These are phyloP conservation scores for Dermolepida albohirtum DNA, from an alignment of 2,888 invertebrate species.

Conservation along the genomic window DNA sequence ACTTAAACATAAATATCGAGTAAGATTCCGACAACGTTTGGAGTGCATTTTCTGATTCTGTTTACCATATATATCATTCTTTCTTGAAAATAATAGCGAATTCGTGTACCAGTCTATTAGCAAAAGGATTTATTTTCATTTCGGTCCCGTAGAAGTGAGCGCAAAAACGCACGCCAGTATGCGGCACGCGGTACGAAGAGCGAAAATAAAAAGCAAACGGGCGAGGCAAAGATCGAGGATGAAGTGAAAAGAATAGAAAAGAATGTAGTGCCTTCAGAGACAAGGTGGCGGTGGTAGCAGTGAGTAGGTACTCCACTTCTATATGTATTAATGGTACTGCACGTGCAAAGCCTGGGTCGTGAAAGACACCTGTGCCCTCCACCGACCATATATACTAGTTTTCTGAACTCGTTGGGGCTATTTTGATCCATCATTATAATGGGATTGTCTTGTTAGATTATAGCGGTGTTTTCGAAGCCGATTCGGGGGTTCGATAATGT, in stretches of 20 bases:
- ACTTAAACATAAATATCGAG: constrained; percentile 31
- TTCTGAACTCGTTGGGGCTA: constrained; percentile 46
- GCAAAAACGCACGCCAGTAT: not conserved
- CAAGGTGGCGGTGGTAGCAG: constrained; percentile 20
- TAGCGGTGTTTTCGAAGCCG: constrained; percentile 54
- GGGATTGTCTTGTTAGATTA: constrained; percentile 65
- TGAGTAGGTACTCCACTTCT: not conserved
- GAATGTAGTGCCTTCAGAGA: constrained; percentile 46
- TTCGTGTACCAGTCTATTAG: constrained; percentile 70
- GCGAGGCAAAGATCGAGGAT: constrained; percentile 53
- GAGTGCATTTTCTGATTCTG: constrained; percentile 66
- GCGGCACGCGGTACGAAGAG: too few relatives aligned
- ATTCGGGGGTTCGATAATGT: not conserved
- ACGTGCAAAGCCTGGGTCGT: constrained; percentile 37
- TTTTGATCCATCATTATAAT: constrained; percentile 61
- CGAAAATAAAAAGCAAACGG: constrained; percentile 36
- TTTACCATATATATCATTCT: constrained; percentile 67
- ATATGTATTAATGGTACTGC: constrained; percentile 49
- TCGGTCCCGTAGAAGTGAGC: constrained; percentile 46
- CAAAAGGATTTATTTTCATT: constrained; percentile 70
- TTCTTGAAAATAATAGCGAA: constrained; percentile 69
- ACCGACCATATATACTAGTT: constrained; percentile 47
- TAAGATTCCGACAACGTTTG: constrained; percentile 52
- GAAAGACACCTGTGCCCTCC: constrained; percentile 34
- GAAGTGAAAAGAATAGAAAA: constrained; percentile 33